These are phyloP conservation scores for Blastobasis adustella DNA, from an alignment of 2,888 invertebrate species.

Conservation along the genomic window DNA sequence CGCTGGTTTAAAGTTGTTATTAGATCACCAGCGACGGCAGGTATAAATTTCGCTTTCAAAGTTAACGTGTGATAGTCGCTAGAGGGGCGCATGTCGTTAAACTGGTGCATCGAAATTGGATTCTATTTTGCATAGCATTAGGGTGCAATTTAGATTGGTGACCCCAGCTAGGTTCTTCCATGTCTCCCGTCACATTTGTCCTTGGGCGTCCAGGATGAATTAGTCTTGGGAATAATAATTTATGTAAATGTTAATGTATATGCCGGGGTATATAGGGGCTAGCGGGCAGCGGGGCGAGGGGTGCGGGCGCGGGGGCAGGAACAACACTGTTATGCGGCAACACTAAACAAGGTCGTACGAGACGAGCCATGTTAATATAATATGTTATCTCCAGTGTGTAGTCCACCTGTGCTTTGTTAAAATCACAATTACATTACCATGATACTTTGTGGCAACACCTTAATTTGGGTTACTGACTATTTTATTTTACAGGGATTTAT, in stretches of 20 bases:
- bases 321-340: too few relatives aligned
- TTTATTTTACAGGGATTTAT: too few relatives aligned
- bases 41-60: constrained; percentile 73
- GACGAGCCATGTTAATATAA: too few relatives aligned
- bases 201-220: constrained; percentile 70
- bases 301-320: not conserved
- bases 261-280: constrained; percentile 6
- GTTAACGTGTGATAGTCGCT: constrained; percentile 22
- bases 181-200: constrained; percentile 49
- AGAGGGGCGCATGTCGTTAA: constrained; percentile 33
- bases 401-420: too few relatives aligned
- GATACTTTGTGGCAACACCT: too few relatives aligned
- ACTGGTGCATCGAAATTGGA: constrained; percentile 11
- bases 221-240: constrained; percentile 71
- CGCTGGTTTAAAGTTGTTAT: constrained; percentile 8
- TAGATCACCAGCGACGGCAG: constrained; percentile 25
- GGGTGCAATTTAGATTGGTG: not conserved
- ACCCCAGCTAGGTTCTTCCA: constrained; percentile 40
- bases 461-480: too few relatives aligned
- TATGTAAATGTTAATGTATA: constrained; percentile 57
- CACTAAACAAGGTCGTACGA: too few relatives aligned
- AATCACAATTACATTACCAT: too few relatives aligned
- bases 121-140: constrained; percentile 1
- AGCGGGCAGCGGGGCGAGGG: not conserved
- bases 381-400: too few relatives aligned